phyloP scores from a whole-genome alignment of 2,113 vertebrate species.

The Scatophagus argus region DNA sequence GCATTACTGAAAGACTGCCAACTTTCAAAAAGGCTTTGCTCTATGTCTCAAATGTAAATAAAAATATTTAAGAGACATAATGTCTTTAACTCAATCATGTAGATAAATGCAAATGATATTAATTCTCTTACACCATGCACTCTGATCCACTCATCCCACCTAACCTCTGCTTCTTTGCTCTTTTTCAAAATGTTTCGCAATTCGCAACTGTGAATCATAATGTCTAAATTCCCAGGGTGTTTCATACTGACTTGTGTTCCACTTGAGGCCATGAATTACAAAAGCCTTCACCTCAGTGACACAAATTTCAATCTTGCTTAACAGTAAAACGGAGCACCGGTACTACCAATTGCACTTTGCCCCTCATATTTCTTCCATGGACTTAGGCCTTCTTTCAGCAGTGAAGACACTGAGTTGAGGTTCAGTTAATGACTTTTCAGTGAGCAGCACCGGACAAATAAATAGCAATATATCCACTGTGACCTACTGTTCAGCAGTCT shows the following conservation, averaged over 20 bases:
- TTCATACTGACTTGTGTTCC: background rate
- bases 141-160: background rate
- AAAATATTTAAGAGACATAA: too few species aligned
- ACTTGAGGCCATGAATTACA: background rate
- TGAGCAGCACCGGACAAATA: background rate
- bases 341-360: constrained; percentile 24
- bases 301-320: constrained; percentile 7
- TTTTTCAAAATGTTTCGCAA: background rate
- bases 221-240: background rate
- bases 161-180: background rate
- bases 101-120: background rate
- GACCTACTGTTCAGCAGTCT: constrained; percentile 2
- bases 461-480: background rate
- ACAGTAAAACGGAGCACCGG: too few species aligned
- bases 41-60: too few species aligned
- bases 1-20: too few species aligned
- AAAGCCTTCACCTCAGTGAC: background rate
- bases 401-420: constrained; percentile 1
- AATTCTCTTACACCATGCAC: background rate
- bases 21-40: too few species aligned
- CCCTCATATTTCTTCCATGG: constrained; percentile 30
- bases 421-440: constrained; percentile 48
- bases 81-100: too few species aligned
- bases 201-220: background rate
- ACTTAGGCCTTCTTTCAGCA: background rate